Evolutionary conservation across 2,113 vertebrate species (phyloP).

Genomic region (Urocolius indicus): DNA sequence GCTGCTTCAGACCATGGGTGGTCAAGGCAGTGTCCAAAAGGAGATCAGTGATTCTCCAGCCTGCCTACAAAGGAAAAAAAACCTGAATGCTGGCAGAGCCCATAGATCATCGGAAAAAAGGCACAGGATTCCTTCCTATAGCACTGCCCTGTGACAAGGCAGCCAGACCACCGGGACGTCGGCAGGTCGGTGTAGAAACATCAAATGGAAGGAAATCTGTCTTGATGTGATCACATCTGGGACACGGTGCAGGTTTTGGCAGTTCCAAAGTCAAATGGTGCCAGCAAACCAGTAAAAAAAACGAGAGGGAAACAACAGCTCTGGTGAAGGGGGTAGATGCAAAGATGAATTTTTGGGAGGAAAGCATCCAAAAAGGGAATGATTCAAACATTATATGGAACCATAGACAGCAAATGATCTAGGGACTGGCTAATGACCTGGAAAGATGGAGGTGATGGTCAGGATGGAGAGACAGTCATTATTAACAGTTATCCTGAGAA

Average conservation of each 20-base stretch:
- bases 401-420: background rate
- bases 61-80: background rate
- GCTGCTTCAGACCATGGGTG: constrained; percentile 16
- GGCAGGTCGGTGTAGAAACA: background rate
- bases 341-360: background rate
- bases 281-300: background rate
- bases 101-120: background rate
- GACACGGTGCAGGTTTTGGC: background rate
- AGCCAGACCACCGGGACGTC: background rate
- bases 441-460: background rate
- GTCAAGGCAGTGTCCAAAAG: background rate
- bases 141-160: background rate
- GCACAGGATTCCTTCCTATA: background rate
- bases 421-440: background rate
- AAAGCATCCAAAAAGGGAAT: background rate
- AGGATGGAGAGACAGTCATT: background rate
- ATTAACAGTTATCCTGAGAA: background rate
- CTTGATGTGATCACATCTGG: background rate
- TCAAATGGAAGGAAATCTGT: background rate
- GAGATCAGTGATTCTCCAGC: background rate
- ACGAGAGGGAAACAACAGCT: background rate
- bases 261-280: background rate
- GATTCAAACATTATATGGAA: background rate
- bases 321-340: background rate
- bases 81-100: background rate